Evolutionary conservation across 2,888 invertebrate genomes (phyloP).

Genomic region (Drosophila antonietae): DNA sequence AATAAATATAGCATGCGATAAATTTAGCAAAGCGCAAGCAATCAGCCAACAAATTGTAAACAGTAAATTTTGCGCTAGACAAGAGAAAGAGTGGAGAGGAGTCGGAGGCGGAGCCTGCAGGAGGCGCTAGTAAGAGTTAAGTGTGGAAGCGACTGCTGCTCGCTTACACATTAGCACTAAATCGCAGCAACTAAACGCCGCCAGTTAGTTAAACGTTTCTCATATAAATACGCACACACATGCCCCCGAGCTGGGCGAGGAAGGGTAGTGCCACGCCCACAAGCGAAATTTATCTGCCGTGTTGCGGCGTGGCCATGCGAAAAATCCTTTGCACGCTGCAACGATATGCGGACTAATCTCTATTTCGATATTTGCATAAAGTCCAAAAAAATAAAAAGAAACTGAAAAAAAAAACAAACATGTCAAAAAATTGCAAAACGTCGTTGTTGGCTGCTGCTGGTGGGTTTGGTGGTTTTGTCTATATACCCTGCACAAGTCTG

Average conservation of each 20-base stretch:
- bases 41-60: conserved; percentile 78
- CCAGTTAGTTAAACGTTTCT: conserved; percentile 75
- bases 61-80: conserved; percentile 65
- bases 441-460: conserved; percentile 6
- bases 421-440: conserved; percentile 64
- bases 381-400: conserved; percentile 9
- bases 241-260: neutral
- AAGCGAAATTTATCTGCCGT: conserved; percentile 58
- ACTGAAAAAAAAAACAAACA: conserved; percentile 49
- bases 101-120: neutral
- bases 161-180: conserved; percentile 72
- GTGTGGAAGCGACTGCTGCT: conserved; percentile 19
- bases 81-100: conserved; percentile 20
- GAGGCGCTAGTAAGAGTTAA: neutral
- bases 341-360: conserved; percentile 65
- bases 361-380: conserved; percentile 77
- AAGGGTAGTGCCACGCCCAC: conserved; percentile 49
- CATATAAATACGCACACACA: conserved; percentile 60
- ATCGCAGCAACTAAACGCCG: conserved; percentile 73
- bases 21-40: conserved; percentile 73
- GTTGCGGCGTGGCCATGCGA: conserved; percentile 15
- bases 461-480: conserved; percentile 22
- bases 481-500: neutral
- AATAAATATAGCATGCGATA: conserved; percentile 70
- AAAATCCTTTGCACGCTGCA: conserved; percentile 26